These are phyloP conservation scores for Patella ulyssiponensis DNA, from an alignment of 2,888 invertebrate genomes.

Conservation along the genomic window DNA sequence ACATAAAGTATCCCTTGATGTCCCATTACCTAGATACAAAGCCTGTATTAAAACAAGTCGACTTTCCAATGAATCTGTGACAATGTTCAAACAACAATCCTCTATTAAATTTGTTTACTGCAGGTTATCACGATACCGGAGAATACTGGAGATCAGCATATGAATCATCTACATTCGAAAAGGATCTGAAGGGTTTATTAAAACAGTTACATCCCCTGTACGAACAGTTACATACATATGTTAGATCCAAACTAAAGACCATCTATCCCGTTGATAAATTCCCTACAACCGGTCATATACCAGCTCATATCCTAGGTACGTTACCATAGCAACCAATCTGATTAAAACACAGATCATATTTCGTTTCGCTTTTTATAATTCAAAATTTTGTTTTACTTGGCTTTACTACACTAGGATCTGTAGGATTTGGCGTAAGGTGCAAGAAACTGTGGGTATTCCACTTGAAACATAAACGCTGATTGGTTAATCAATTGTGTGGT, in stretches of 20 bases:
- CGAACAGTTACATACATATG: conserved; percentile 85
- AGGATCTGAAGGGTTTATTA: conserved; percentile 75
- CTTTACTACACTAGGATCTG: too few species aligned
- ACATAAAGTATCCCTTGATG: too few species aligned
- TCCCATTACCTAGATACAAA: too few species aligned
- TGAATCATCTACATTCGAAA: conserved; percentile 81
- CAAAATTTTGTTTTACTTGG: too few species aligned
- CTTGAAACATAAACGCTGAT: too few species aligned
- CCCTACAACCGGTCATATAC: conserved; percentile 81
- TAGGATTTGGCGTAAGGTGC: too few species aligned
- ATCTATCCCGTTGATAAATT: conserved; percentile 81
- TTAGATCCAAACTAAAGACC: conserved; percentile 79
- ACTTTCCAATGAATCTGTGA: not conserved
- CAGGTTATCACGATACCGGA: conserved; percentile 89
- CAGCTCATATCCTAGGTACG: conserved; percentile 85
- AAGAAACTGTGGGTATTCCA: too few species aligned
- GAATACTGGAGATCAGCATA: conserved; percentile 92
- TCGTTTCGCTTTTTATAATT: too few species aligned
- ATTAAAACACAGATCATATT: too few species aligned
- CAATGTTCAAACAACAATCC: not conserved
- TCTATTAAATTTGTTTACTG: not conserved
- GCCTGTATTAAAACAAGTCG: too few species aligned
- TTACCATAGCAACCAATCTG: not conserved
- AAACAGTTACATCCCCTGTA: conserved; percentile 81
- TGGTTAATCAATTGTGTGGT: too few species aligned